Base-by-base conservation (phyloP, 30 jellyfish, hydroid and myxozoan species). In the Turritopsis dohrnii region DNA sequence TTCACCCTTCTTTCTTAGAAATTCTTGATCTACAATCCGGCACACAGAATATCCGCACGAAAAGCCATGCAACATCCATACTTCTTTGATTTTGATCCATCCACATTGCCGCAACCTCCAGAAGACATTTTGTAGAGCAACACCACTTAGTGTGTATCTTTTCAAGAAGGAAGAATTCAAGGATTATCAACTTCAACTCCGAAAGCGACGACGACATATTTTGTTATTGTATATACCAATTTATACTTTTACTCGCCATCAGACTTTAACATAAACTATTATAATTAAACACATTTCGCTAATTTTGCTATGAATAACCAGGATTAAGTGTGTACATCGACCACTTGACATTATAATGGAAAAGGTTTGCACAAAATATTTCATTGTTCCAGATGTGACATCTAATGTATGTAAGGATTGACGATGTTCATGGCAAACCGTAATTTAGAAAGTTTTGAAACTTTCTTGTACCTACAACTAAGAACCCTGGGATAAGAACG, bases 31-130 rank as follows among this genome's bases (percentile, higher is more conserved):
- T 94, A 89, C 84, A 76, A 89, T 52, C 99, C 99, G 52, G 89
- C 89, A 27, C 72, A 74, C 66, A 72, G 99, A 69, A 89, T 94
- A 54, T 89, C 96, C 24, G 99, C 97, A 65, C 79, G 97, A 24
- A 89, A 86, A 72, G 97, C 99, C n/a, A 31, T 94, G 86, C 77
- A 81, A 53, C 99, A 94, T 71, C 99, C 99, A 53, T 94, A 89
- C 83, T 94, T 94, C 74, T 84, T 80, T 31, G 97, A 94, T 75
- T 84, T 94, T 81, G 97, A 94, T 85, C 90, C 87, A 28, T 29
- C 85, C 16, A 88, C 95, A 1, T 65, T 94, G 71, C 99, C 99
- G 54, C 79, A 89, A 52, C 95, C 88, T 1, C 96, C 99, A 71
- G 94, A 82, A 82, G 89, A 82, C 30, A 69, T 82, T 18, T 29